Evolutionary conservation across 2,888 invertebrate species (phyloP).

Genomic region (Myopa testacea): DNA sequence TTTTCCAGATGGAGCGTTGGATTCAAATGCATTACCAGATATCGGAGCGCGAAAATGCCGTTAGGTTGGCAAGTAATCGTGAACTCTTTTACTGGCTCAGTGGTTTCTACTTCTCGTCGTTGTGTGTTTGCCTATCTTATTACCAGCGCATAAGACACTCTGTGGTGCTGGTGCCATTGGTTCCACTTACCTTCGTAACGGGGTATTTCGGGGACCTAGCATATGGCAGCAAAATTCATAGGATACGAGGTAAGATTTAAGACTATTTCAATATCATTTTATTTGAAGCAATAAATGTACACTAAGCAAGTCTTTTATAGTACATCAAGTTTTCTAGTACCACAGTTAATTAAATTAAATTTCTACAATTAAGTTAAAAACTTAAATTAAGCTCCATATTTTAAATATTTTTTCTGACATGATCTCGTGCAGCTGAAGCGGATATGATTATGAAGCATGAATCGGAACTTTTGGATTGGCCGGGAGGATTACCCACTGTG

Average conservation of each 20-base stretch:
- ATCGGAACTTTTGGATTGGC: constrained; percentile 76
- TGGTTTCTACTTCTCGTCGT: constrained; percentile 74
- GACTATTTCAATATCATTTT: not conserved
- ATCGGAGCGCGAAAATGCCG: constrained; percentile 79
- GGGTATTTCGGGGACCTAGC: constrained; percentile 82
- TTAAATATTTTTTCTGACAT: constrained; percentile 31
- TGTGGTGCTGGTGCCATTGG: constrained; percentile 74
- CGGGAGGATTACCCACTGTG: constrained; percentile 80
- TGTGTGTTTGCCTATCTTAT: constrained; percentile 70
- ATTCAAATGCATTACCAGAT: constrained; percentile 85
- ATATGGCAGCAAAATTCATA: constrained; percentile 81
- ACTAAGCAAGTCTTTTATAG: no score
- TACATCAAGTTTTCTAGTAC: no score
- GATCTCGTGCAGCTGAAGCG: constrained; percentile 73
- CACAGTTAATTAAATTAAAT: no score
- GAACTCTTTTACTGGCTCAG: constrained; percentile 81
- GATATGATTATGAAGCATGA: constrained; percentile 84
- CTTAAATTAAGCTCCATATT: not conserved
- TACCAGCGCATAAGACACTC: constrained; percentile 74
- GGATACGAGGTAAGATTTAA: constrained; percentile 75
- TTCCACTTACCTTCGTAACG: constrained; percentile 79
- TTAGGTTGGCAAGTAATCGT: constrained; percentile 77
- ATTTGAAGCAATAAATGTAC: not conserved
- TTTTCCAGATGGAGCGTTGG: constrained; percentile 78
- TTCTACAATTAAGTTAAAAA: no score